Percentiles rank a stretch among this genome's conserved stretches.
These are phyloP conservation scores for Hepsetus odoe DNA, from an alignment of 2,113 vertebrate species.

Conservation along the genomic window DNA sequence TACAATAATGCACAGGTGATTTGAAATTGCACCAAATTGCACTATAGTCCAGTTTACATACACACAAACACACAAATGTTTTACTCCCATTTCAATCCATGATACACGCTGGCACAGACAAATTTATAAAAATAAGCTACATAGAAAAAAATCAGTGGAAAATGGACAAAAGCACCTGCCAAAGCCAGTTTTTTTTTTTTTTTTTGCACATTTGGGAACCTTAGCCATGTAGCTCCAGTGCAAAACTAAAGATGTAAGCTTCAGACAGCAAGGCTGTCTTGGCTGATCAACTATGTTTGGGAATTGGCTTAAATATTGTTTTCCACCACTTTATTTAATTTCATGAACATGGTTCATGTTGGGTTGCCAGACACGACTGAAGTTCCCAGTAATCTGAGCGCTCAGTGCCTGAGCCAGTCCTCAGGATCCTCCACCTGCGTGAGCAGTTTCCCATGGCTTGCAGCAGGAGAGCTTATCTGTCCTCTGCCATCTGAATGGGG, in stretches of 20 bases:
- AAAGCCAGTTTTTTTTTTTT: too few species aligned
- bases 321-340: not conserved
- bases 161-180: too few species aligned
- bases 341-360: not conserved
- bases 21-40: too few species aligned
- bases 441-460: slow-evolving; percentile 32
- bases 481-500: slow-evolving; percentile 32
- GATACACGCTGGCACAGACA: too few species aligned
- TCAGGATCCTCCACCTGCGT: slow-evolving; percentile 31
- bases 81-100: not conserved
- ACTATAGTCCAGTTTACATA: too few species aligned
- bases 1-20: not conserved
- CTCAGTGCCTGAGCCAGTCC: slow-evolving; percentile 8
- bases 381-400: slow-evolving; percentile 13
- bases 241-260: too few species aligned
- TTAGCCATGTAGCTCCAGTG: too few species aligned
- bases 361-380: too few species aligned
- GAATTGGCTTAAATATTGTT: too few species aligned
- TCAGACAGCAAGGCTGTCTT: not conserved
- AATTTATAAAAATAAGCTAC: too few species aligned
- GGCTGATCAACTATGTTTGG: not conserved
- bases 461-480: slow-evolving; percentile 37
- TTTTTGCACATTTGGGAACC: too few species aligned
- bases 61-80: not conserved
- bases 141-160: too few species aligned